phyloP scores from a whole-genome alignment of 2,113 vertebrate genomes.

The human region GRCh38 chr17:51346501-51347000 shows the following conservation, averaged over 20 bases:
- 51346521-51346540: background rate
- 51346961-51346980: background rate
- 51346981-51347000: background rate
- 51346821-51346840: background rate
- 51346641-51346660: background rate
- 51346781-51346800: slow-evolving; percentile 2
- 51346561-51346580: slow-evolving; percentile 36
- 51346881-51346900: background rate
- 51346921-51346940: background rate
- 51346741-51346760: background rate
- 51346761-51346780: background rate
- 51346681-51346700: fast-evolving
- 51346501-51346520: background rate
- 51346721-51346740: background rate
- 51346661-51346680: background rate
- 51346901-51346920: background rate
- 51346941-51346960: background rate
- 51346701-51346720: background rate
- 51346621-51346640: background rate
- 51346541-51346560: background rate
- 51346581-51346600: slow-evolving; percentile 48
- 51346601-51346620: background rate
- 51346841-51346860: background rate
- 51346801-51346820: slow-evolving; percentile 10
- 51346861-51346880: background rate